phyloP scores from a whole-genome alignment of 2,888 invertebrate genomes.

The Chouioia cunea region DNA sequence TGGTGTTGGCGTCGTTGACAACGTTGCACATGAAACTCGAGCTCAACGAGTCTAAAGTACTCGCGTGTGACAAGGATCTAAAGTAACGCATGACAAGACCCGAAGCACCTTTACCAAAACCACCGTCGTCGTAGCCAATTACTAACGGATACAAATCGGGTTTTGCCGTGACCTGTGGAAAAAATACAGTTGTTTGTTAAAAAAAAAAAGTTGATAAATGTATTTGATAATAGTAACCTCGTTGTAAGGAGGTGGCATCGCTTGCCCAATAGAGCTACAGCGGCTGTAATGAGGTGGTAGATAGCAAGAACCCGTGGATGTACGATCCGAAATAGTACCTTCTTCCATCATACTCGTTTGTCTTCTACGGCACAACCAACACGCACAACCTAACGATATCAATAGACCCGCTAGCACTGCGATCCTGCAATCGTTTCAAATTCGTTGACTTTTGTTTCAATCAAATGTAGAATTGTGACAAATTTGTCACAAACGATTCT shows the following conservation, averaged over 20 bases:
- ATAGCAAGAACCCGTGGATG: slow-evolving; percentile 85
- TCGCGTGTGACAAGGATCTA: slow-evolving; percentile 85
- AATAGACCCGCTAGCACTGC: slow-evolving; percentile 77
- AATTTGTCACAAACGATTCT: no score
- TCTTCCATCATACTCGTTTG: slow-evolving; percentile 70
- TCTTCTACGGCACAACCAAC: slow-evolving; percentile 75
- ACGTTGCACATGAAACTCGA: slow-evolving; percentile 89
- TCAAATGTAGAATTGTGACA: not conserved
- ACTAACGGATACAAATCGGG: slow-evolving; percentile 88
- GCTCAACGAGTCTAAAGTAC: slow-evolving; percentile 87
- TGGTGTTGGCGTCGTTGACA: slow-evolving; percentile 86
- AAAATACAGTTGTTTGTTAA: no score
- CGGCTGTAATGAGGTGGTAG: slow-evolving; percentile 88
- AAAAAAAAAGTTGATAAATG: no score
- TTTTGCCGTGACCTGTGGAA: slow-evolving; percentile 82
- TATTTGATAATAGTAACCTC: no score
- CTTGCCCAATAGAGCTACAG: slow-evolving; percentile 84
- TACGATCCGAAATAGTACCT: slow-evolving; percentile 78
- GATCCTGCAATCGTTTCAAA: slow-evolving; percentile 54
- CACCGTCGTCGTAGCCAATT: slow-evolving; percentile 80
- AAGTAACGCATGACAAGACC: slow-evolving; percentile 90
- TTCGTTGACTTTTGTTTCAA: no score
- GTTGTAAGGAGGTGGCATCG: slow-evolving; percentile 82
- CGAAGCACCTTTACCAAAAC: slow-evolving; percentile 77
- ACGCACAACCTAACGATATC: slow-evolving; percentile 79